Conservation (phyloP, 2,113 vertebrate species). For the Actenoides hombroni region DNA sequence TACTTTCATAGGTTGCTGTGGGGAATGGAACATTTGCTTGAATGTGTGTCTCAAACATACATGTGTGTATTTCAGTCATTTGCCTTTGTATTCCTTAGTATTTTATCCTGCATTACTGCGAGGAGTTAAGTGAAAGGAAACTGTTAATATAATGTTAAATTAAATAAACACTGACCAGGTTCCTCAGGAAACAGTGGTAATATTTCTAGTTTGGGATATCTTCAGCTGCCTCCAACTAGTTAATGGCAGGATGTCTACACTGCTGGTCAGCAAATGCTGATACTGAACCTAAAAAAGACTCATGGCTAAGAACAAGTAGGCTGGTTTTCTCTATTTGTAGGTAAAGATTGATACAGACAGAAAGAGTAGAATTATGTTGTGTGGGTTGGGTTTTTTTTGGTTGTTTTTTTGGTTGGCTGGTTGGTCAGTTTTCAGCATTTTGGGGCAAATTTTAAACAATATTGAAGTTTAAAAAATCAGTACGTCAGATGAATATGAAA, state of each 20-base stretch:
- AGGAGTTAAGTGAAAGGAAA: not conserved
- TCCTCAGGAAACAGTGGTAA: not conserved
- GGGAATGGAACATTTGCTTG: not conserved
- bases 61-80: not conserved
- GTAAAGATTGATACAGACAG: not conserved
- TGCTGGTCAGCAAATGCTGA: not conserved
- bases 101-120: not conserved
- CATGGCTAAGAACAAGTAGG: not conserved
- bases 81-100: not conserved
- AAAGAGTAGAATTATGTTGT: not conserved
- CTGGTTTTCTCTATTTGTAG: not conserved
- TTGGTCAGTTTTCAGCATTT: no score
- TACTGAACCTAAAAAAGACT: not conserved
- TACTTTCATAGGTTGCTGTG: not conserved
- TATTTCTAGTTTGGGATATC: not conserved
- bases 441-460: no score
- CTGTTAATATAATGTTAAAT: not conserved
- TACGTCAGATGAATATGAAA: no score
- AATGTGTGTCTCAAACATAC: not conserved
- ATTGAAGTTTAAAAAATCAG: no score
- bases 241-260: not conserved
- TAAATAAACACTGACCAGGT: not conserved
- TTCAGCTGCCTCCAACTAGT: not conserved
- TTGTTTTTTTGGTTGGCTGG: not conserved
- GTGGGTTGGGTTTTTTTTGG: no score